phyloP scores from a whole-genome alignment of 1,140 invertebrate genomes.

The Caerostris darwini region DNA sequence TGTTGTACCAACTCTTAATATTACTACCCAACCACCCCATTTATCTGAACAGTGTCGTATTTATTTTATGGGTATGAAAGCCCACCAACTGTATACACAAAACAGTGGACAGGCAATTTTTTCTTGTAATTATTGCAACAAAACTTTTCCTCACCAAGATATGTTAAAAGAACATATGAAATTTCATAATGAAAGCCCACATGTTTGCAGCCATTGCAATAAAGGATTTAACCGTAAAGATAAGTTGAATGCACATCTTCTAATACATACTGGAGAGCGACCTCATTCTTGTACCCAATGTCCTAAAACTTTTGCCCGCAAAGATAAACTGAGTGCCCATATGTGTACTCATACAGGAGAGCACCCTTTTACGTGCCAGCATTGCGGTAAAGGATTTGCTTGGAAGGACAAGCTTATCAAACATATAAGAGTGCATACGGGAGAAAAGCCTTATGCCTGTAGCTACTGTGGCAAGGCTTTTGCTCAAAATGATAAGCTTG shows the following conservation, averaged over 20 bases:
- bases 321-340: slow-evolving; percentile 87
- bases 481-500: slow-evolving; percentile 80
- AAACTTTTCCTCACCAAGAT: slow-evolving; percentile 78
- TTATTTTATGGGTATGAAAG: slow-evolving; percentile 73
- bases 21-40: slow-evolving; percentile 45
- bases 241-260: slow-evolving; percentile 88
- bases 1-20: slow-evolving; percentile 71
- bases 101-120: slow-evolving; percentile 45
- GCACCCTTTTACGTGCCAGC: slow-evolving; percentile 90
- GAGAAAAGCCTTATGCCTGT: slow-evolving; percentile 79
- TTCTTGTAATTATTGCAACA: slow-evolving; percentile 75
- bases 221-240: slow-evolving; percentile 90
- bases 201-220: slow-evolving; percentile 83
- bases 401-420: slow-evolving; percentile 81
- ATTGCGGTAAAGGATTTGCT: slow-evolving; percentile 81
- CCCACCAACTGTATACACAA: slow-evolving; percentile 54
- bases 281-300: slow-evolving; percentile 94
- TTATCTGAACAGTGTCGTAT: slow-evolving; percentile 67
- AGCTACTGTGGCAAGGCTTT: slow-evolving; percentile 78
- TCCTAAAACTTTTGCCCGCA: slow-evolving; percentile 88
- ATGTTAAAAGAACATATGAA: slow-evolving; percentile 77
- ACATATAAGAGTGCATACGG: slow-evolving; percentile 80
- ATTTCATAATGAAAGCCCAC: slow-evolving; percentile 66
- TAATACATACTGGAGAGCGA: slow-evolving; percentile 91
- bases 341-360: slow-evolving; percentile 97